A percentile compares a stretch with the other conserved stretches of the same genome.
phyloP scores from a whole-genome alignment of 1,140 invertebrate genomes.

The Tetraneura akinire region DNA sequence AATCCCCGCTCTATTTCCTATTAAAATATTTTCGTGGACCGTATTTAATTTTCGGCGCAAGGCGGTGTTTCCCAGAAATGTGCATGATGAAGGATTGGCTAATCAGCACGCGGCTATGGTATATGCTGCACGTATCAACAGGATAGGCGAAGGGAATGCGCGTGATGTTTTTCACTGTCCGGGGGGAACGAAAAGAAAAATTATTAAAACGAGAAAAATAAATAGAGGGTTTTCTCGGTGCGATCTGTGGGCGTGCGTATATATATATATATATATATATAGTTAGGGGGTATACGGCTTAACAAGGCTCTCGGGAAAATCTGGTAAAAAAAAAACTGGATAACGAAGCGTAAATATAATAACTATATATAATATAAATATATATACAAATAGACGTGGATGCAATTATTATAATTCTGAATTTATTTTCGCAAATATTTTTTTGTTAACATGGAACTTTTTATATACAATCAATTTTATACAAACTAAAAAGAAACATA shows the following conservation, averaged over 20 bases:
- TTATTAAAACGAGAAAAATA: constrained; percentile 50
- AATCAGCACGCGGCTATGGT: neutral
- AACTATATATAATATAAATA: no score
- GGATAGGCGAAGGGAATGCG: neutral
- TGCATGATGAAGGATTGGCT: neutral
- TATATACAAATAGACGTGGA: no score
- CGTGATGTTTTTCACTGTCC: constrained; percentile 30
- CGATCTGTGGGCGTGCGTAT: neutral
- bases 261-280: no score
- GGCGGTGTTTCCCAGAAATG: neutral
- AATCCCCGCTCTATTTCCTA: neutral
- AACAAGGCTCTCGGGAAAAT: constrained; percentile 48
- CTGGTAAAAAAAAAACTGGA: constrained; percentile 43
- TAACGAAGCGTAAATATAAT: constrained; percentile 51
- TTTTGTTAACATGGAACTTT: constrained; percentile 20
- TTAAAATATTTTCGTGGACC: neutral
- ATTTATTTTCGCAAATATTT: constrained; percentile 43
- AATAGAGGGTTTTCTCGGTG: constrained; percentile 37
- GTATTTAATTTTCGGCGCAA: neutral
- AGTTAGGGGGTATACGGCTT: neutral
- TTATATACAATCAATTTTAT: constrained; percentile 25
- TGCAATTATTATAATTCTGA: constrained; percentile 44
- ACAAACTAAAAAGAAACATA: constrained; percentile 9
- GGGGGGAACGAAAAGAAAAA: neutral
- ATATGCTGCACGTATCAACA: neutral